Conservation (phyloP, 2,888 invertebrate species). For the Dicyrtomina minuta region DNA sequence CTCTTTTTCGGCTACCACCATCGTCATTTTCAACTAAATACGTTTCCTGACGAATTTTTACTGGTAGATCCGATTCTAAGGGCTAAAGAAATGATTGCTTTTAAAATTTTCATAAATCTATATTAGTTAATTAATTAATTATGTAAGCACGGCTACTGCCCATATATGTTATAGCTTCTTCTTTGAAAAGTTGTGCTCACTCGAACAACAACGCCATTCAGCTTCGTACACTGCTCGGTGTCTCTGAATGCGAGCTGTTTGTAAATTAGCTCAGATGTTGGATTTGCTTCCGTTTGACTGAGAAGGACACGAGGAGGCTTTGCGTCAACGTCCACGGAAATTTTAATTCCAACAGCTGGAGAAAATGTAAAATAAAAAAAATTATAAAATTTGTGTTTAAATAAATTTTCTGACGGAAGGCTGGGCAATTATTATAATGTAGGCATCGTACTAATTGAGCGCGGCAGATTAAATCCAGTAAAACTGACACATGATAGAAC, state of each 20-base stretch:
- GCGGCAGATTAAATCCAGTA: constrained; percentile 50
- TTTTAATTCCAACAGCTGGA: constrained; percentile 11
- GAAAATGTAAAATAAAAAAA: constrained; percentile 1
- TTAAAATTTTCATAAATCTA: too few relatives aligned
- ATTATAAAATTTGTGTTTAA: background rate
- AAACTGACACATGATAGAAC: constrained; percentile 53
- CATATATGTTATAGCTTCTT: too few relatives aligned
- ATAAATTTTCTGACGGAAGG: background rate
- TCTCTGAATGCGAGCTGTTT: background rate
- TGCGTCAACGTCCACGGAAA: constrained; percentile 12
- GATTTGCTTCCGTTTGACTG: background rate
- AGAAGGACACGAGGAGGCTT: constrained; percentile 15
- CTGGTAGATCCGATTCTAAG: constrained; percentile 3
- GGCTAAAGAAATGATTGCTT: background rate
- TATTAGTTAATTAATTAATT: too few relatives aligned
- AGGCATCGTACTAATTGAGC: constrained; percentile 30
- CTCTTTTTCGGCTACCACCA: background rate
- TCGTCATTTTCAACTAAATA: constrained; percentile 5
- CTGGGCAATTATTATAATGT: background rate
- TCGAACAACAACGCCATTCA: constrained; percentile 13
- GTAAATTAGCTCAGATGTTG: background rate
- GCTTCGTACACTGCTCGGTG: constrained; percentile 21
- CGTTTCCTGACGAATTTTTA: constrained; percentile 14
- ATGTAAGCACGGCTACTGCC: too few relatives aligned
- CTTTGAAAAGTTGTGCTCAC: too few relatives aligned